Evolutionary conservation across 2,888 invertebrate species (phyloP).

Genomic region (Busseola fusca): DNA sequence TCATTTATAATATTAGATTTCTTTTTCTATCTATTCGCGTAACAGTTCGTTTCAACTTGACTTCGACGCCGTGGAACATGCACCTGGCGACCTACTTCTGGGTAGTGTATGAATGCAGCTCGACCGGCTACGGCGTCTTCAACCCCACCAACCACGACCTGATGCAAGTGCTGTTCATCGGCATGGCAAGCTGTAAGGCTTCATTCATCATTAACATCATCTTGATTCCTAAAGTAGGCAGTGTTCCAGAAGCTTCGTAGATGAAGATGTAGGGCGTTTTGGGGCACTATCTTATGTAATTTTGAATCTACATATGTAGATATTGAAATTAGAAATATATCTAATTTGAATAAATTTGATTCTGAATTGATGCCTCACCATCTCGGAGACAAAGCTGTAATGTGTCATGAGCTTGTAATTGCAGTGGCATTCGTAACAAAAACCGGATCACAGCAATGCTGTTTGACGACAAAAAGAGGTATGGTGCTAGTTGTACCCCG

Average conservation of each 20-base stretch:
- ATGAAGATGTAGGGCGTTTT: too few species aligned
- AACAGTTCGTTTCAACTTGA: conserved; percentile 79
- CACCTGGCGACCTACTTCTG: conserved; percentile 79
- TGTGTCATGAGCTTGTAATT: not conserved
- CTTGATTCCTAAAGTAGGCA: not conserved
- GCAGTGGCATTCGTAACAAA: not conserved
- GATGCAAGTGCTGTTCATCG: conserved; percentile 73
- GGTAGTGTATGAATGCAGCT: conserved; percentile 78
- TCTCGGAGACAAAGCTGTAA: not conserved
- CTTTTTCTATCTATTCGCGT: not conserved
- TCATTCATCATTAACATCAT: not conserved
- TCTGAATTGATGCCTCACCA: not conserved
- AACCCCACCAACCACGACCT: conserved; percentile 74
- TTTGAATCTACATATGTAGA: too few species aligned
- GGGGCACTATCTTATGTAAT: too few species aligned
- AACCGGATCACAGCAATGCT: not conserved
- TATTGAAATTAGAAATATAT: too few species aligned
- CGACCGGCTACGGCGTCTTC: conserved; percentile 77
- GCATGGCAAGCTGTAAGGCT: conserved; percentile 74
- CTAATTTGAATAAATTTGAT: too few species aligned
- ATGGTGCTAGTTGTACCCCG: not conserved
- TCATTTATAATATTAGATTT: not conserved
- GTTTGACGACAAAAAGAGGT: not conserved
- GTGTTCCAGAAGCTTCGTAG: too few species aligned
- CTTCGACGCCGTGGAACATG: conserved; percentile 74